Base-by-base conservation (phyloP, 1,140 invertebrate species). In the Lasioglossum baleicum region DNA sequence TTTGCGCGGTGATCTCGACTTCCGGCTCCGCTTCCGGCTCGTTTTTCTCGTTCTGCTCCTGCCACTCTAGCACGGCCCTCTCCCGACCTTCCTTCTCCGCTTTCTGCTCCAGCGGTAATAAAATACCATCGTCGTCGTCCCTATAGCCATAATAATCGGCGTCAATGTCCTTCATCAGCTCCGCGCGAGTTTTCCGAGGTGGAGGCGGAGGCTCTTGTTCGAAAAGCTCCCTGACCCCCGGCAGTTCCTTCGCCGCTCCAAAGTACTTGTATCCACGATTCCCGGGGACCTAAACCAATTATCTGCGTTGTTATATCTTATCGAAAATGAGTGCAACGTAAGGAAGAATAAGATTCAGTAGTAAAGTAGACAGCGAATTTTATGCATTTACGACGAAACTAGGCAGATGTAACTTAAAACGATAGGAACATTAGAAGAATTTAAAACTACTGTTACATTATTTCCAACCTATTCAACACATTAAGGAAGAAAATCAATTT, bases 191-290 rank as follows among this genome's bases (percentile, higher is more conserved):
- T 93, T 99, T 98, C 64, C 97, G 94, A 0, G 97, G 96, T 0
- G 97, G 96, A 31, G 96, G 95, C 10, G 97, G 97, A 31, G 98
- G 97, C 92, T 99, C 98, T 92, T 99, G 97, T 92, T 99, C 98
- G 94, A 99, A 99, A 15, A 99, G 91, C 93, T 99, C 99, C 81
- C 98, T 94, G 11, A 99, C 99, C 63, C 99, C 97, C 26, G 99
- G 99, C 86, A 99, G 94, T 94, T 99, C 99, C 93, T 99, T 99
- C 0, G 99, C 98, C 53, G 99, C 99, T 72, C 99, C 99, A 94
- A 99, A 99, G 94, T 99, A 99, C 93, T 99, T 99, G 91, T 99
- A 99, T 0, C 99, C 99, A 88, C 98, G 95, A 93, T 99, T 99
- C 48, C 99, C 98, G 0, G 98, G 98, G 0, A 99, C 92, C 92